Conservation (phyloP, 2,113 vertebrate genomes). For the Columba livia region DNA sequence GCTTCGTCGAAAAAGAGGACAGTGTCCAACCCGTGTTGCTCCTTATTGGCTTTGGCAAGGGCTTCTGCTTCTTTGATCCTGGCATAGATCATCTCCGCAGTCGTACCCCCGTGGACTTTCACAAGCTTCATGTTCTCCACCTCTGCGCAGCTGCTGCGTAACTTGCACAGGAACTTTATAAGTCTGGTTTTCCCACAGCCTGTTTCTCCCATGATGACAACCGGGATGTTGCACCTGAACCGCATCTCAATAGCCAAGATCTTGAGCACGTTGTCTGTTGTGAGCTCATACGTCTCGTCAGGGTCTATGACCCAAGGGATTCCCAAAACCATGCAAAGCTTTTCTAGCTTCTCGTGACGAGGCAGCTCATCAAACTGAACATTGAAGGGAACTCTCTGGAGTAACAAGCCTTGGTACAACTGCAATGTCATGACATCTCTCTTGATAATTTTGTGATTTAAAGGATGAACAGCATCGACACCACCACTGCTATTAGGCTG, state of each 20-base stretch:
- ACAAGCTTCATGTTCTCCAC: conserved; percentile 90
- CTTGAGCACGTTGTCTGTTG: conserved; percentile 92
- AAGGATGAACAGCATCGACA: conserved; percentile 84
- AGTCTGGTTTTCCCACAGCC: conserved; percentile 96
- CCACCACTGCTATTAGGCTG: not conserved
- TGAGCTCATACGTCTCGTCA: conserved; percentile 92
- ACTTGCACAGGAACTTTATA: conserved; percentile 87
- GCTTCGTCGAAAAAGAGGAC: conserved; percentile 96
- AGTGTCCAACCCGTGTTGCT: conserved; percentile 79
- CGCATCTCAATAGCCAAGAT: conserved; percentile 96
- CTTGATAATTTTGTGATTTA: conserved; percentile 77
- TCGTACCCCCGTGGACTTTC: conserved; percentile 95
- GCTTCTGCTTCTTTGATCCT: conserved; percentile 84
- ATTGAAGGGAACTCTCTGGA: conserved; percentile 90
- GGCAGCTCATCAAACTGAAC: conserved; percentile 84
- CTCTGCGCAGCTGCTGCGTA: conserved; percentile 68
- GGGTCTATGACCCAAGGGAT: conserved; percentile 85
- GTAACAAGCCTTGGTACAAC: conserved; percentile 77
- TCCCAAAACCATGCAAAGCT: conserved; percentile 86
- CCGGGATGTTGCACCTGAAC: conserved; percentile 92
- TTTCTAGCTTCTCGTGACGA: conserved; percentile 84
- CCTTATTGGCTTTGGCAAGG: conserved; percentile 77
- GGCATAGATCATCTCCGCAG: conserved; percentile 81
- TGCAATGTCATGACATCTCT: conserved; percentile 78
- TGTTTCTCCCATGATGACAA: conserved; percentile 96